A percentile compares a stretch with the other conserved stretches of the same genome.
Evolutionary conservation across 2,797 vertebrate genomes (phyloP).

Genomic region (Benthosema pterotum): DNA sequence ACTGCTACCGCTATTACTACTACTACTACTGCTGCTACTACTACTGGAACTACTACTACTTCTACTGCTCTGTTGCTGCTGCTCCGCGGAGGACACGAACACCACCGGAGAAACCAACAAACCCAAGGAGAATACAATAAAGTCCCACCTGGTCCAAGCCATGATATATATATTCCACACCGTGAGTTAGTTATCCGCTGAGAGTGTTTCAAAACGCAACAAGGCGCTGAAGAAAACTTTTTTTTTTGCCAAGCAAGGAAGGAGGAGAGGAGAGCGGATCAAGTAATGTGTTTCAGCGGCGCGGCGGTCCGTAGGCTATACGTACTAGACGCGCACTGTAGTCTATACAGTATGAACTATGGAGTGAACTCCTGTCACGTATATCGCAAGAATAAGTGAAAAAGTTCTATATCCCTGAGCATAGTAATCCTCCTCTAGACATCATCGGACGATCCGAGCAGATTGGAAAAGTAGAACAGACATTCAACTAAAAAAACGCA

Average conservation of each 20-base stretch:
- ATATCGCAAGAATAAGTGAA: slow-evolving; percentile 25
- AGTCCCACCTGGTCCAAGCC: slow-evolving; percentile 81
- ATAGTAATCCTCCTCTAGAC: slow-evolving; percentile 51
- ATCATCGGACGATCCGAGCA: slow-evolving; percentile 17
- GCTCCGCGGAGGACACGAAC: slow-evolving; percentile 75
- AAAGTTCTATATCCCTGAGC: slow-evolving; percentile 42
- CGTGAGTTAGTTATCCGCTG: background rate
- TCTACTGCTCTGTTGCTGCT: slow-evolving; percentile 44
- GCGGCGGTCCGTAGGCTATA: too few relatives aligned
- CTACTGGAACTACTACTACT: too few relatives aligned
- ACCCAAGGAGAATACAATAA: slow-evolving; percentile 76
- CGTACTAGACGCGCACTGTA: slow-evolving; percentile 1
- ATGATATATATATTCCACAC: slow-evolving; percentile 71
- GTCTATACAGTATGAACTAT: slow-evolving; percentile 27
- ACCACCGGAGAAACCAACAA: slow-evolving; percentile 68
- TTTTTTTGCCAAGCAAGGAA: too few relatives aligned
- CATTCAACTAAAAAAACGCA: slow-evolving; percentile 15
- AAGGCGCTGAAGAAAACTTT: background rate
- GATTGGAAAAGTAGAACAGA: background rate
- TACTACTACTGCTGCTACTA: too few relatives aligned
- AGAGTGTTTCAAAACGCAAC: background rate
- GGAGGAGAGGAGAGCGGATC: background rate
- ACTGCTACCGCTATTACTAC: too few relatives aligned
- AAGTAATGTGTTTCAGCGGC: slow-evolving; percentile 11
- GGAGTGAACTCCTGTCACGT: slow-evolving; percentile 39